Base-by-base conservation (phyloP, 1,140 invertebrate species). In the Amphibalanus amphitrite region DNA sequence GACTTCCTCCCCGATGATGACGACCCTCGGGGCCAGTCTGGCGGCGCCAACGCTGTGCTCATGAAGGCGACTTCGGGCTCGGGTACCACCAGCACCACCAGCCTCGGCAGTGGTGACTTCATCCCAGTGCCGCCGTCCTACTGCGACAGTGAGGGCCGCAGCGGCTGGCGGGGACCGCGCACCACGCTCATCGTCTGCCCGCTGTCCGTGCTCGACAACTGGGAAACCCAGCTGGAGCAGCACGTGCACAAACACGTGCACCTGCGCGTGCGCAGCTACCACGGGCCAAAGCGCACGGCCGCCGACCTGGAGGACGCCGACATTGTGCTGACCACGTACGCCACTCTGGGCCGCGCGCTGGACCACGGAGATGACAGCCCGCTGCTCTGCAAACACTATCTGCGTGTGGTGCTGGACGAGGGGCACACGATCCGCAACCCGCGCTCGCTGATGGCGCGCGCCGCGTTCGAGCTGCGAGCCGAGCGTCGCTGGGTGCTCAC, bases 401-500 rank as follows among this genome's bases (percentile, higher is more conserved):
- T 89, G 10, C 82, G 95, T 71, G 86, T 95, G 23, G 90, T 97
- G 74, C 79, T 98, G 17, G 95, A 98, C 81, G 95, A 98, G 82
- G 95, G 90, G 0, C 95, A 98, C 79, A 83, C 86, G 8, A 89
- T 98, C 10, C 86, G 94, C 73, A 98, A 98, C 82, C 84, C 89
- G 76, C 94, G 91, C 80, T 86, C 88, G 26, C 81, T 86, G 70
- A 88, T 86, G 0, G 88, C 90, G 0, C 76, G 85, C 75, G 87
- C 90, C 0, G 88, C 89, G 0, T 90, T 86, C 78, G 78, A 79
- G 23, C 78, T 97, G 4, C 74, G 76, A 0, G 85, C 82, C 0
- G 80, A 78, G 68, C 83, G 85, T 33, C 84, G 91, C 67, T 97
- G 93, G 93, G 88, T 86, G 0, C 81, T 98, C 0, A 95, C 94